These are phyloP conservation scores for Microctonus aethiopoides DNA, from an alignment of 2,888 invertebrate genomes.

Conservation along the genomic window DNA sequence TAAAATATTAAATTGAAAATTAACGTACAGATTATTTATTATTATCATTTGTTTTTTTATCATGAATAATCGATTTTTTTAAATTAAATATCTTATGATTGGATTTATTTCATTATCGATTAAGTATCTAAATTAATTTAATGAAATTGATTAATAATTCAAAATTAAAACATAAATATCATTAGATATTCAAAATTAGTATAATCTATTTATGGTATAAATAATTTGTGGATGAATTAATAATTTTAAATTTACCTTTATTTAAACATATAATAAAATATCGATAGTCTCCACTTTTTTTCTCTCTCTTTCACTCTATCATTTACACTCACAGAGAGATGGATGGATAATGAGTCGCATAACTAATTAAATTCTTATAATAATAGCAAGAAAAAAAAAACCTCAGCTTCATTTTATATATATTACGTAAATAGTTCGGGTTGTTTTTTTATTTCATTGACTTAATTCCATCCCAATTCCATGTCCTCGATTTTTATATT, in stretches of 20 bases:
- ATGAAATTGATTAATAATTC: no score
- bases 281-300: constrained; percentile 16
- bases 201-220: not conserved
- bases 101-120: no score
- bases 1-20: no score
- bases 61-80: no score
- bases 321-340: not conserved
- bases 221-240: not conserved
- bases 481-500: constrained; percentile 62
- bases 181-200: not conserved
- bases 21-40: no score
- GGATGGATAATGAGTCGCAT: no score
- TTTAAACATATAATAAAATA: constrained; percentile 34
- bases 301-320: not conserved
- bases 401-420: no score
- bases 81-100: no score
- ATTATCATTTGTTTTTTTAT: no score
- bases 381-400: not conserved
- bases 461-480: constrained; percentile 58
- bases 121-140: no score
- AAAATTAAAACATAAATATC: no score
- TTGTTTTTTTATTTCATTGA: constrained; percentile 20
- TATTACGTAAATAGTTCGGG: no score
- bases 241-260: constrained; percentile 26
- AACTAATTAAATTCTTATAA: not conserved